A percentile compares a stretch with the other conserved stretches of the same genome.
Evolutionary conservation across 2,888 invertebrate genomes (phyloP).

Genomic region (Emesis furor): DNA sequence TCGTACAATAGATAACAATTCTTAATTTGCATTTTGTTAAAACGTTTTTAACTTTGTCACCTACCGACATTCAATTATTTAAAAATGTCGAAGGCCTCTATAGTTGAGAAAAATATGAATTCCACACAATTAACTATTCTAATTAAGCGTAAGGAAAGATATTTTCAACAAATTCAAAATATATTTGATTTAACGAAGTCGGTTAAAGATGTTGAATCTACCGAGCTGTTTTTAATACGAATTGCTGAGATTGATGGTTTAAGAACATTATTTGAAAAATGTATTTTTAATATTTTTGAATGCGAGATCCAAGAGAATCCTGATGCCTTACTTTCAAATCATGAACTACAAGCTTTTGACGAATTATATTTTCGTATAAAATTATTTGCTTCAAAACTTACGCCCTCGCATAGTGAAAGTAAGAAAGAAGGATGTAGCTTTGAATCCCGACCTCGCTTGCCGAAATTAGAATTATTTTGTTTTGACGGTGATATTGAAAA

Average conservation of each 20-base stretch:
- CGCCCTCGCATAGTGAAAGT: neutral
- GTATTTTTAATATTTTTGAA: neutral
- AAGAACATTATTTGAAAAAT: neutral
- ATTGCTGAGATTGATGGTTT: neutral
- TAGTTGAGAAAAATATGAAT: neutral
- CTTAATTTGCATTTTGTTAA: no score
- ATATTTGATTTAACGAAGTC: neutral
- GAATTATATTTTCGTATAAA: neutral
- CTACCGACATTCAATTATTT: neutral
- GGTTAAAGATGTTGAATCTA: neutral
- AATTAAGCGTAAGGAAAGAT: neutral
- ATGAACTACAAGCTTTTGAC: neutral
- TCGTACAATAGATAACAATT: no score
- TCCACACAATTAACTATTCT: neutral
- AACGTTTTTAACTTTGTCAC: neutral
- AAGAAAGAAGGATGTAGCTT: neutral
- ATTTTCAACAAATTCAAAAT: neutral
- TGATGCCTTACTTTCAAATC: neutral
- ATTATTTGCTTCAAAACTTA: neutral
- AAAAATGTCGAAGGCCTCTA: neutral
- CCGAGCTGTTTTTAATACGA: neutral
- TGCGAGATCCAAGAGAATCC: neutral
- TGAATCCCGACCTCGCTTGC: neutral
- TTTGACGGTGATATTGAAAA: slow-evolving; percentile 33
- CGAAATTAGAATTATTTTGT: slow-evolving; percentile 9